Base-by-base conservation (phyloP, 2,797 vertebrate species). In the Parauchenoglanis punctatus region DNA sequence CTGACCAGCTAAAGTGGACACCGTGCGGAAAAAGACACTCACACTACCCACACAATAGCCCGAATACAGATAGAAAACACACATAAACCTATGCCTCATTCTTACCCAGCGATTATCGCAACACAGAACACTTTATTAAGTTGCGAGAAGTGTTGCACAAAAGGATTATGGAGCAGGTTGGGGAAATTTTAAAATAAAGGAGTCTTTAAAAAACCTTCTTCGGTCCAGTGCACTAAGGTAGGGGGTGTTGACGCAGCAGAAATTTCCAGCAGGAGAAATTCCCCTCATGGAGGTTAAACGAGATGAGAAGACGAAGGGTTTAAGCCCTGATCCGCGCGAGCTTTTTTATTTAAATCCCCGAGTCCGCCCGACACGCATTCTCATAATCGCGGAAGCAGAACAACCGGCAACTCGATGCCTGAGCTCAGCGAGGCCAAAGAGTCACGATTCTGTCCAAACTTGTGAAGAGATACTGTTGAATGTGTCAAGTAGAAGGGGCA, bases 191-290 rank as follows among this genome's bases (percentile, higher is more conserved):
- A 84, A 68, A 80, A 76, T 88, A 81, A 87, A 73, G 76, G 56
- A 86, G 90, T 92, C 85, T 88, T 88, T 88, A 93, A 91, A 91
- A 83, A 88, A 70, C 87, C 80, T 85, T 92, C 80, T 85, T 92
- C 93, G 91, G 91, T 93, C 92, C 94, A 91, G 86, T 92, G 90
- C 87, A 91, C 81, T 93, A 90, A 94, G 95, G 95, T 58, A 59
- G 94, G 96, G 95, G 96, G 95, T 97, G 96, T 98, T 98, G 97
- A 98, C 97, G 97, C 97, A 97, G 97, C 97, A 97, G 94, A 98
- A 89, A 96, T 97, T 96, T 96, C 96, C 96, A 96, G 96, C 96
- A 96, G 96, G 96, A 97, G 96, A 98, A 98, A 96, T 96, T 96
- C 97, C 97, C 96, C 95, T 94, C 95, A 93, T 92, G 92, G 95